These are phyloP conservation scores for Tamias sibiricus DNA, from an alignment of 2,113 vertebrate genomes.

Conservation along the genomic window DNA sequence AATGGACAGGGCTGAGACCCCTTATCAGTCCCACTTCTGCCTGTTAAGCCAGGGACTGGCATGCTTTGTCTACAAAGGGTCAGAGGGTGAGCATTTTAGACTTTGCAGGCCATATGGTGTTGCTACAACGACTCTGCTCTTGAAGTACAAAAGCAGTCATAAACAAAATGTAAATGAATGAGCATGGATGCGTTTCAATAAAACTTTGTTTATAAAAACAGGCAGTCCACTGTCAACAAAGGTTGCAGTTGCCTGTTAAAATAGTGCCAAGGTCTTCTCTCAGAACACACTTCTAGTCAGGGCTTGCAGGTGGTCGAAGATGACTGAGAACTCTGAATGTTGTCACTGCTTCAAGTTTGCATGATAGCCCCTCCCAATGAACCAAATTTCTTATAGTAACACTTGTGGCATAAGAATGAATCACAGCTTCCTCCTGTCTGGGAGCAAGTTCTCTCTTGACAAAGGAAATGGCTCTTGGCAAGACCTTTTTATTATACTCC, in stretches of 20 bases:
- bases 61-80: neutral
- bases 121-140: neutral
- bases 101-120: neutral
- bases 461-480: constrained; percentile 71
- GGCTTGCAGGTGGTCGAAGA: neutral
- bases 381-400: neutral
- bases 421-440: constrained; percentile 67
- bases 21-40: neutral
- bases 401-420: constrained; percentile 36
- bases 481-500: constrained; percentile 64
- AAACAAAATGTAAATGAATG: neutral
- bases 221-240: neutral
- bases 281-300: neutral
- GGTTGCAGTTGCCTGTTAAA: neutral
- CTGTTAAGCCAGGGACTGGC: neutral
- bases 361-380: neutral
- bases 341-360: neutral
- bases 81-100: neutral
- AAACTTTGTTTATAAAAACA: constrained; percentile 25
- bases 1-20: neutral
- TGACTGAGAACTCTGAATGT: neutral
- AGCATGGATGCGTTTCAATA: neutral
- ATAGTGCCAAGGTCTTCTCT: neutral
- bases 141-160: rapidly evolving
- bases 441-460: constrained; percentile 77